Percentiles rank a stretch among this genome's conserved stretches.
These are phyloP conservation scores for Hydrozoanthus gracilis DNA, from an alignment of 92 coral and sea anemone species.

Conservation along the genomic window DNA sequence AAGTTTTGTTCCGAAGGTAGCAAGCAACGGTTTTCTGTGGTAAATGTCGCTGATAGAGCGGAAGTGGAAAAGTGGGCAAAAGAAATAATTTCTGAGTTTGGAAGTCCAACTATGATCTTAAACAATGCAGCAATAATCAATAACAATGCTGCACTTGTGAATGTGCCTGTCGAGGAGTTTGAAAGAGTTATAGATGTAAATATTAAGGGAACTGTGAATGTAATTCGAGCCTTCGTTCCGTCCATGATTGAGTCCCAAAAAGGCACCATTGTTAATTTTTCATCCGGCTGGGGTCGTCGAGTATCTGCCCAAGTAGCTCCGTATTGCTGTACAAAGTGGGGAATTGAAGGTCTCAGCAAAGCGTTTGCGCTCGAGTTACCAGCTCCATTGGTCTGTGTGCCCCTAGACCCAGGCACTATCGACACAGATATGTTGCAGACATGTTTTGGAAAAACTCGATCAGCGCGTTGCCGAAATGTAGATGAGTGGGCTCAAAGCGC, in stretches of 20 bases:
- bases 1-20: conserved; percentile 18
- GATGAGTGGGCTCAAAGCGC: conserved; percentile 80
- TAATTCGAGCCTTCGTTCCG: conserved; percentile 78
- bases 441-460: conserved; percentile 63
- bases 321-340: conserved; percentile 85
- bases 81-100: background rate
- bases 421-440: conserved; percentile 71
- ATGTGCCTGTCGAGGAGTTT: conserved; percentile 63
- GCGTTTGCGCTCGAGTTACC: conserved; percentile 88
- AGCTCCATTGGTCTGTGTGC: conserved; percentile 78
- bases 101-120: conserved; percentile 1
- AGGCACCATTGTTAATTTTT: conserved; percentile 78
- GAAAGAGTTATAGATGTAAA: conserved; percentile 74
- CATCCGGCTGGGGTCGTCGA: conserved; percentile 85
- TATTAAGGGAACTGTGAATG: conserved; percentile 83
- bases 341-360: conserved; percentile 82
- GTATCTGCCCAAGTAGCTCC: conserved; percentile 80
- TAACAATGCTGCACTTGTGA: background rate
- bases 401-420: conserved; percentile 81
- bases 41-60: background rate
- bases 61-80: conserved; percentile 13
- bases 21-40: conserved; percentile 56
- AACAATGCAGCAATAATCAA: background rate
- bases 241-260: conserved; percentile 71
- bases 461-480: conserved; percentile 51